Evolutionary conservation across 2,888 invertebrate genomes (phyloP), one percentile per base, ranked within the genome.

Genomic region (Himalopsyche kuldschensis): DNA sequence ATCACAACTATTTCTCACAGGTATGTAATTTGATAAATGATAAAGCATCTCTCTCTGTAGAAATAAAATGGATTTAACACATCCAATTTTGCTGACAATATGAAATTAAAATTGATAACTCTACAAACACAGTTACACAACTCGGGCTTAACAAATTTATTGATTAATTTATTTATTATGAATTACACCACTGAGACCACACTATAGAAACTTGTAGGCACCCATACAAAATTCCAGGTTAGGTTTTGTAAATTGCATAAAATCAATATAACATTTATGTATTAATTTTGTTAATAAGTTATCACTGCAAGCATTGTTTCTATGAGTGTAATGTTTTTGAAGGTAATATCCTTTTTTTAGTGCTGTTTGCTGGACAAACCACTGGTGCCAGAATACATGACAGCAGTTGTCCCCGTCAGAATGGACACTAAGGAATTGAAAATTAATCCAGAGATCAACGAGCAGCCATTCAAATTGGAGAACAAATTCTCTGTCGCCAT

Each of bases 401-500:
- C 89, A 81, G 89, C 90, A 69, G 88, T 90, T 63, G 86, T 90
- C 78, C 89, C 90, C 75, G 87, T 89, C 76, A 88, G 89, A 87
- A 88, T 89, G 85, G 86, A 86, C 10, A 30, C 81, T 6, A 80
- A 82, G 15, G 81, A 84, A 82, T 88, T 89, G 27, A 87, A 88
- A 76, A 24, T 87, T 69, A 48, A 86, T 17, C 83, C 84, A 46
- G 82, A 69, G 17, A 84, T 87, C 75, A 85, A 86, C 48, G 86
- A 86, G 75, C 55, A 69, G 48, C 85, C 87, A 31, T 86, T 89
- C 41, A 87, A 87, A 46, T 86, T 92, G 55, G 88, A 90, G 81
- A 93, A 93, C 86, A 89, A 90, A 85, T 92, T 93, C 87, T 91
- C 92, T 8, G 91, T 93, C 11, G 91, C 91, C 3, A 88, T 92